Percentiles rank a stretch among this genome's conserved stretches.
Conservation (phyloP, 2,888 invertebrate genomes). For the Pammene fasciana region DNA sequence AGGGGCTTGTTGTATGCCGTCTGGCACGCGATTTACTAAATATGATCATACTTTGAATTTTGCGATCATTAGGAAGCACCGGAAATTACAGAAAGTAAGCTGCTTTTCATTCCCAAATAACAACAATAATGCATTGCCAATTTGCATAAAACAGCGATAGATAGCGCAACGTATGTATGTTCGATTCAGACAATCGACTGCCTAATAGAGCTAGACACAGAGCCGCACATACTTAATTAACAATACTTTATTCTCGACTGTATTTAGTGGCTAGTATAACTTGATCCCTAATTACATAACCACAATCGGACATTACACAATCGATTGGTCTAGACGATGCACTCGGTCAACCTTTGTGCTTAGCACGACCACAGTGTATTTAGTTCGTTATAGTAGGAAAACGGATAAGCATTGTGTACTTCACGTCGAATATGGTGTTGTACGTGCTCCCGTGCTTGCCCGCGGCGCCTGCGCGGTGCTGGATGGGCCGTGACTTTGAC, state of each 20-base stretch:
- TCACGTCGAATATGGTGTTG: slow-evolving; percentile 1
- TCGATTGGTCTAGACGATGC: background rate
- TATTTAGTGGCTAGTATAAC: background rate
- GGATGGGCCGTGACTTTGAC: slow-evolving; percentile 11
- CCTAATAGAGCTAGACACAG: slow-evolving; percentile 5
- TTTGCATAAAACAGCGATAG: slow-evolving; percentile 15
- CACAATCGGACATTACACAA: background rate
- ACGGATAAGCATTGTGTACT: slow-evolving; percentile 1
- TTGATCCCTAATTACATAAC: background rate
- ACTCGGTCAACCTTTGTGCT: background rate
- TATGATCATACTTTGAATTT: background rate
- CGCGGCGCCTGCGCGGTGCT: slow-evolving; percentile 6
- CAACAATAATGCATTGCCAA: slow-evolving; percentile 24
- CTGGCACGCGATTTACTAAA: too few species aligned
- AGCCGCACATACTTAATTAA: background rate
- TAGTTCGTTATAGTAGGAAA: slow-evolving; percentile 5
- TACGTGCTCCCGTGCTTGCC: slow-evolving; percentile 1
- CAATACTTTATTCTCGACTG: background rate
- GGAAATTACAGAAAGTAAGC: slow-evolving; percentile 12
- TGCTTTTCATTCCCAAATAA: slow-evolving; percentile 23
- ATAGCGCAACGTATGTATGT: slow-evolving; percentile 17
- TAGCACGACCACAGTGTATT: background rate
- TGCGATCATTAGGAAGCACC: background rate
- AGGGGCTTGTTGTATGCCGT: too few species aligned
- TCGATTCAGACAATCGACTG: background rate